Conservation (phyloP, 2,888 invertebrate genomes). For the Griposia aprilina region DNA sequence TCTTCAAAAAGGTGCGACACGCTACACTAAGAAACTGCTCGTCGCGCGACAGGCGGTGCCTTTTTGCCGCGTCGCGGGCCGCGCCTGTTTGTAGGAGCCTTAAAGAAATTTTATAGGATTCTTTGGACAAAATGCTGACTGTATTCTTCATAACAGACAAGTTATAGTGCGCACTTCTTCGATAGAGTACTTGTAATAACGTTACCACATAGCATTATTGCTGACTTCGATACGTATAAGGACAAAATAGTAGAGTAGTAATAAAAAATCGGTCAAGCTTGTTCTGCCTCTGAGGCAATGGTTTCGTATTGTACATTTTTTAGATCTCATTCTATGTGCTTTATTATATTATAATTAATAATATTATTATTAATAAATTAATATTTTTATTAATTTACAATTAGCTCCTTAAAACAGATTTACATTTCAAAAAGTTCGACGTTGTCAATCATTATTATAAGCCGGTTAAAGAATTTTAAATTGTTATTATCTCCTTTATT, state of each 20-base stretch:
- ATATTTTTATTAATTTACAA: no score
- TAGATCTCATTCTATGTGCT: not conserved
- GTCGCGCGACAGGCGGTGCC: no score
- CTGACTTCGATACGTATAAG: conserved; percentile 18
- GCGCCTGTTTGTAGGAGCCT: no score
- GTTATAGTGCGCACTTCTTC: conserved; percentile 16
- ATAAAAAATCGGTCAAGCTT: conserved; percentile 34
- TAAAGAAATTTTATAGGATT: not conserved
- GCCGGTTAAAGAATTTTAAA: not conserved
- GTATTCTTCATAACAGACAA: not conserved
- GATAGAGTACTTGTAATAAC: conserved; percentile 36
- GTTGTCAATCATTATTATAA: not conserved
- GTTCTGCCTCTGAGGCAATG: not conserved
- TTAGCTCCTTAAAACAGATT: not conserved
- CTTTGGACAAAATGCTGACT: conserved; percentile 2
- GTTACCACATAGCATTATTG: conserved; percentile 18
- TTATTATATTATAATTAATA: no score
- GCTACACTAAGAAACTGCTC: no score
- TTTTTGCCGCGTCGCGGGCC: no score
- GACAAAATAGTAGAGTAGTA: conserved; percentile 13
- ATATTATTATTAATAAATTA: no score
- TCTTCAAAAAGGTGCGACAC: no score
- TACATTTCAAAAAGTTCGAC: not conserved
- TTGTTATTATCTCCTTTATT: no score
- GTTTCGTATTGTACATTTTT: conserved; percentile 7